These are phyloP conservation scores for Eudyptes chrysolophus DNA, from an alignment of 2,113 vertebrate genomes.

Conservation along the genomic window DNA sequence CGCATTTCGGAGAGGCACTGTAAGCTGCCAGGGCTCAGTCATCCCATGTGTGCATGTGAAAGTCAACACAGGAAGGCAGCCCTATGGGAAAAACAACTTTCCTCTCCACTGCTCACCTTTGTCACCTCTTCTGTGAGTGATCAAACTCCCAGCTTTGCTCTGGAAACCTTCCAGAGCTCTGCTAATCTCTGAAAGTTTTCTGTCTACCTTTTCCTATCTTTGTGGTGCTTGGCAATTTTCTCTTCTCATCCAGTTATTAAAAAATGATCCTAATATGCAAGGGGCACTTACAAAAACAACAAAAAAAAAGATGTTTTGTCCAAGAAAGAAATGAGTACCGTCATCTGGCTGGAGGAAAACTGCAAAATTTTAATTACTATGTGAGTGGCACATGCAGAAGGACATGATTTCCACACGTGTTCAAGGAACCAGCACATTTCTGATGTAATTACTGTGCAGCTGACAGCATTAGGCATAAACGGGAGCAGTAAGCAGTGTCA, in stretches of 20 bases:
- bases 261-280: background rate
- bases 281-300: background rate
- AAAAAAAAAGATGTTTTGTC: background rate
- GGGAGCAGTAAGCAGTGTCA: background rate
- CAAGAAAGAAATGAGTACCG: background rate
- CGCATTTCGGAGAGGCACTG: background rate
- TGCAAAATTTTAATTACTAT: background rate
- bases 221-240: slow-evolving; percentile 30
- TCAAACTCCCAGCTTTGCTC: background rate
- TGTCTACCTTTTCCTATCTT: slow-evolving; percentile 46
- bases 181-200: slow-evolving; percentile 45
- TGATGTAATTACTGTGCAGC: background rate
- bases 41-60: background rate
- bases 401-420: background rate
- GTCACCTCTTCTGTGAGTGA: background rate
- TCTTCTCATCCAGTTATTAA: background rate
- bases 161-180: slow-evolving; percentile 37
- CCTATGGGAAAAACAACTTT: background rate
- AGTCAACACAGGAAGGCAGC: slow-evolving; percentile 49
- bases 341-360: background rate
- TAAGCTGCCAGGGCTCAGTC: background rate
- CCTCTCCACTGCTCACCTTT: background rate
- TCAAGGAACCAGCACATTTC: background rate
- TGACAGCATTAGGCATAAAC: background rate
- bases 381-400: background rate